These are phyloP conservation scores for Eunapius fragilis DNA, from an alignment of 37 sponge, comb jelly and placozoan genomes.

Conservation along the genomic window DNA sequence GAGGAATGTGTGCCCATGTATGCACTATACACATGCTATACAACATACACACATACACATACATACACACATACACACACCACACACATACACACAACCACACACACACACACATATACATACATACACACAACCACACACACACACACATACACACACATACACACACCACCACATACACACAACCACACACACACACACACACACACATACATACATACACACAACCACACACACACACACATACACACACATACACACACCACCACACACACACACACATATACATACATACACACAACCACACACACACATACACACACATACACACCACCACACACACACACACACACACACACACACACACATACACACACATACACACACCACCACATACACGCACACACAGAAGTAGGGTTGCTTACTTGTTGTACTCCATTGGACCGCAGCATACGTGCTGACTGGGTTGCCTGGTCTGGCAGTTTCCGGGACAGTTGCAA, in stretches of 20 bases:
- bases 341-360: conserved; percentile 25
- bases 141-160: not conserved
- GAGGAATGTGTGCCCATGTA: not conserved
- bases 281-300: conserved; percentile 9
- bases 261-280: not conserved
- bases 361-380: conserved; percentile 19
- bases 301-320: not conserved
- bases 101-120: not conserved
- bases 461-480: not conserved
- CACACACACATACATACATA: not conserved
- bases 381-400: not conserved
- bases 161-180: too few relatives aligned
- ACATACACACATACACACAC: not conserved
- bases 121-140: not conserved
- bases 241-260: not conserved
- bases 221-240: not conserved
- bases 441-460: conserved; percentile 17
- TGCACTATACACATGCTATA: not conserved
- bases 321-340: conserved; percentile 18
- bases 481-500: conserved; percentile 46
- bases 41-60: not conserved
- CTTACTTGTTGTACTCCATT: conserved; percentile 39
- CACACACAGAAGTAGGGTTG: not conserved
- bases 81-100: not conserved
- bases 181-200: conserved; percentile 8